Evolutionary conservation across 1,140 invertebrate genomes (phyloP).

Genomic region (Fopius arisanus): DNA sequence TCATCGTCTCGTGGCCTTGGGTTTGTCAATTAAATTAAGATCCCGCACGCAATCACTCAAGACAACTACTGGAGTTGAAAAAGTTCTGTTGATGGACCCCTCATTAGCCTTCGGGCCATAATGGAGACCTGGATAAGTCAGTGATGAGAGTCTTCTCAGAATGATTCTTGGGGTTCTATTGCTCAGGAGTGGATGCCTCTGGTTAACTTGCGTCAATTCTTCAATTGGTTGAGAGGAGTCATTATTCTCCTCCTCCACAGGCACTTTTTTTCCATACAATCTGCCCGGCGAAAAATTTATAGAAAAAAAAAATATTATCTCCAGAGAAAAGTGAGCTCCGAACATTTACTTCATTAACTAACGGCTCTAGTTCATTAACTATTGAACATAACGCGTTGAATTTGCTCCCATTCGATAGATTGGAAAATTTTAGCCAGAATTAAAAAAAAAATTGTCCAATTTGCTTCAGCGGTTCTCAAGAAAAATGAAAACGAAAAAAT

Average conservation of each 20-base stretch:
- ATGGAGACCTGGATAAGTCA: constrained; percentile 38
- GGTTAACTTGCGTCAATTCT: not conserved
- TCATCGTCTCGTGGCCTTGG: constrained; percentile 12
- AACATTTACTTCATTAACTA: not conserved
- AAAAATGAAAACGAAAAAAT: too few relatives aligned
- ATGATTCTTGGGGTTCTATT: constrained; percentile 39
- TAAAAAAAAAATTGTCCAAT: not conserved
- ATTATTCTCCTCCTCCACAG: not conserved
- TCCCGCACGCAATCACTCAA: constrained; percentile 24
- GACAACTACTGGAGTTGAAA: not conserved
- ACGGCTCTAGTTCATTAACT: too few relatives aligned
- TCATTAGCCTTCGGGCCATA: not conserved
- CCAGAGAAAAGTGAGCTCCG: too few relatives aligned
- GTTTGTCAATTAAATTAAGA: constrained; percentile 36
- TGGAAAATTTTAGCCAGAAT: not conserved
- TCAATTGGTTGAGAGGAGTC: not conserved
- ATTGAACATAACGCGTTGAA: not conserved
- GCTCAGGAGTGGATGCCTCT: not conserved
- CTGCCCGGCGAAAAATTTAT: too few relatives aligned
- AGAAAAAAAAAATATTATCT: too few relatives aligned
- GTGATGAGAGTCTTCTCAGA: constrained; percentile 44
- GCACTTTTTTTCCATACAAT: not conserved
- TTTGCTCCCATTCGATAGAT: not conserved
- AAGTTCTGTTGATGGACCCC: not conserved
- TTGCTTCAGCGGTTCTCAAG: not conserved